phyloP scores from a whole-genome alignment of 2,797 vertebrate genomes.

The Muscicapa striata region DNA sequence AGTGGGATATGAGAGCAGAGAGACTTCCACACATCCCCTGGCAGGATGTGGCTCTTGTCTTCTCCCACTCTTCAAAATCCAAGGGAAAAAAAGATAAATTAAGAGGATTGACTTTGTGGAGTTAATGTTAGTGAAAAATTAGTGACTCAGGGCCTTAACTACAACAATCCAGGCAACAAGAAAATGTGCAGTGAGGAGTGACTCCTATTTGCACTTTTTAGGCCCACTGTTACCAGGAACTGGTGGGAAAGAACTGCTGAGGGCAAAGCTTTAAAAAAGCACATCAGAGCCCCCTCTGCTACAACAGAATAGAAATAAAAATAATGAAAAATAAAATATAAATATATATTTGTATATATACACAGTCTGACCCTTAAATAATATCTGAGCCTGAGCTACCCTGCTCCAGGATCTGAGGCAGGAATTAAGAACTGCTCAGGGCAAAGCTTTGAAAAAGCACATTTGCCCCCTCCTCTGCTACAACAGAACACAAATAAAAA shows the following conservation, averaged over 20 bases:
- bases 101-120: not conserved
- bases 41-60: not conserved
- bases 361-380: not conserved
- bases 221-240: not conserved
- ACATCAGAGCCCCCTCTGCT: not conserved
- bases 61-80: not conserved
- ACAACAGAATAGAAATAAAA: not conserved
- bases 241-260: not conserved
- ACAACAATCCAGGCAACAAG: not conserved
- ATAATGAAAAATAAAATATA: not conserved
- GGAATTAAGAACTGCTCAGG: no score
- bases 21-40: not conserved
- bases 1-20: not conserved
- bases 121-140: not conserved
- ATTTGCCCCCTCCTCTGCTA: no score
- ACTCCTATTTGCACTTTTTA: not conserved
- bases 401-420: not conserved
- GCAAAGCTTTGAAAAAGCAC: no score
- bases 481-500: no score
- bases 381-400: not conserved
- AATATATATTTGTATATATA: fast-evolving
- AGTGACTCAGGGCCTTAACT: not conserved
- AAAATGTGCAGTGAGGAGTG: not conserved
- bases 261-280: not conserved
- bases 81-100: not conserved